Base-by-base conservation (phyloP, 1,140 invertebrate species). In the Drosophila santomea region DNA sequence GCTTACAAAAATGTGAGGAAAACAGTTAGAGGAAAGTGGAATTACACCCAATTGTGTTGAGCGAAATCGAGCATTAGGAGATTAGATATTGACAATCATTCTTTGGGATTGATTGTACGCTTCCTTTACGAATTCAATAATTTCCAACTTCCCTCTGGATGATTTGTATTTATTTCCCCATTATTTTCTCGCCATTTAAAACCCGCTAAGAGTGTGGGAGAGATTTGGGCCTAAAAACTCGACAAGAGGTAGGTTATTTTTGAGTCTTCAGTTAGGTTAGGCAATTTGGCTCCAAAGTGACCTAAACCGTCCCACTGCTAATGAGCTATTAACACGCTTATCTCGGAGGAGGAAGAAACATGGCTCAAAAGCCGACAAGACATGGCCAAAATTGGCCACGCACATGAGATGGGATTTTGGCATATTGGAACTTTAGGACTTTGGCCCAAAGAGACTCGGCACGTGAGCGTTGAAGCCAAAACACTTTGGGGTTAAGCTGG, bases 301-400 rank as follows among this genome's bases (percentile, higher is more conserved):
- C 64, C 61, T 43, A 67, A 66, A 67, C 50, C 44, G 45, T 39
- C 56, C 56, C 55, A 54, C 68, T 28, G 54, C 71, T 83, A 83
- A 83, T 83, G 80, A 83, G 80, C 80, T 60, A 84, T 83, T 84
- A 83, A 84, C 80, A 83, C 80, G 80, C 75, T 84, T 84, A 83
- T 83, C 80, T 48, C 39, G 36, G 55, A 62, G 59, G 47, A 50
- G 43, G 45, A 66, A 28, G 45, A 41, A 66, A 66, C 44, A 35
- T 39, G 47, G 14, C 38, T 43, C 25, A 67, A 23, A 68, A 47
- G 23, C 38, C 51, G 38, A 60, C n/a, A 23, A 63, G 60, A 60
- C 60, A 17, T 44, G 38, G 36, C 48, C 48, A 39, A 56, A 83
- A 69, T 75, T 83, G 45, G 63, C 79, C 67, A 81, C 79, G 64